Percentiles rank a stretch among this genome's conserved stretches.
Conservation (phyloP, 2,113 vertebrate species). For the Apeltes quadracus region DNA sequence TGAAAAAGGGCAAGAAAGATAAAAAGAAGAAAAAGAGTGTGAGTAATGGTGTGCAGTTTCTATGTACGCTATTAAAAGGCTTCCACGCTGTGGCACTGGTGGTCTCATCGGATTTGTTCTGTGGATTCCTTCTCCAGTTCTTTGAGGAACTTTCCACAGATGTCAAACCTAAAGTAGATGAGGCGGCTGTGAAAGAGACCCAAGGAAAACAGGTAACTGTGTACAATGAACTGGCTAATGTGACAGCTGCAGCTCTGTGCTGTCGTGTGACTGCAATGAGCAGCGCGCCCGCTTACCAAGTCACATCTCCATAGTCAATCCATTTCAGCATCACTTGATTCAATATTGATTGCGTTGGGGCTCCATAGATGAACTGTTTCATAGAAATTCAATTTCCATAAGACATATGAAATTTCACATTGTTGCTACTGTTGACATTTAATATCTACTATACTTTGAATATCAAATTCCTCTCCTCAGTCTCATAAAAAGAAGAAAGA, state of each 20-base stretch:
- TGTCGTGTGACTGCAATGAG: neutral
- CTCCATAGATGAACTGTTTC: neutral
- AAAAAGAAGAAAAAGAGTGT: slow-evolving; percentile 91
- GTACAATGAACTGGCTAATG: neutral
- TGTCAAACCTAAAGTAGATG: slow-evolving; percentile 78
- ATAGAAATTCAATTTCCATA: neutral
- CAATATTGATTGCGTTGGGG: neutral
- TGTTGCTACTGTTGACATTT: neutral
- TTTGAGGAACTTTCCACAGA: slow-evolving; percentile 90
- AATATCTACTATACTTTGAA: too few relatives aligned
- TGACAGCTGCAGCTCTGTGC: neutral
- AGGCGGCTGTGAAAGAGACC: slow-evolving; percentile 73
- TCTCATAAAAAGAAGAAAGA: slow-evolving; percentile 88
- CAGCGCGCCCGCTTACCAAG: too few relatives aligned
- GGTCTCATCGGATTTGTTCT: neutral
- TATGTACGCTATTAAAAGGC: neutral
- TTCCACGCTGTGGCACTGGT: neutral
- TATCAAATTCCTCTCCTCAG: slow-evolving; percentile 23
- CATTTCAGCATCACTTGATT: neutral
- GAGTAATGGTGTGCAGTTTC: slow-evolving; percentile 61
- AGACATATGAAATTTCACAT: neutral
- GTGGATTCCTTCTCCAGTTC: slow-evolving; percentile 77
- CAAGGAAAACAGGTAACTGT: slow-evolving; percentile 81
- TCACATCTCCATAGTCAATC: too few relatives aligned
- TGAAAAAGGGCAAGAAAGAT: slow-evolving; percentile 90